Evolutionary conservation across 2,888 invertebrate species (phyloP), one percentile per base, ranked within the genome.

Genomic region (Archips crataeganus): DNA sequence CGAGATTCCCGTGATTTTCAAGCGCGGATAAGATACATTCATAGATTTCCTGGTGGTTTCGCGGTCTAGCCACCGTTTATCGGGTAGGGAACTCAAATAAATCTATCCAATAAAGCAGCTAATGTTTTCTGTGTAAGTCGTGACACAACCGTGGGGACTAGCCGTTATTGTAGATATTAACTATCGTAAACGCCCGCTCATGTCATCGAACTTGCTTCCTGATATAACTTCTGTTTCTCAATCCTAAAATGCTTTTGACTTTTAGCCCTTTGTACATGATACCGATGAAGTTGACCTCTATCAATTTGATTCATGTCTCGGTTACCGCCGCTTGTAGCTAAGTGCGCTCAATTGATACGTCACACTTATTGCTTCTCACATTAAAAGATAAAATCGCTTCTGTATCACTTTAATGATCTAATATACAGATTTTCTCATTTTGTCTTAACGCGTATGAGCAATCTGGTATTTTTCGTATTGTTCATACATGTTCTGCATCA

Each of bases 1-100:
- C 77, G 75, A 87, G 91, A 92, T 93, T 90, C 91, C 88, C 86
- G 84, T 86, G 93, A 91, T 92, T 90, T 88, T 85, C 87, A 82
- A 83, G 84, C 83, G 82, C 80, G 90, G 92, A 93, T 94, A 90
- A 93, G 93, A 92, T 92, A 80, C 80, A 83, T 83, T 86, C 84
- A 81, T 87, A 90, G 91, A 93, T 93, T 92, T 90, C 87, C 91
- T 88, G 84, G 91, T 85, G 89, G 92, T 91, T 93, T 92, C 87
- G 91, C 88, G 93, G 93, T 92, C 88, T 87, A 81, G 81, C 88
- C 88, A 84, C 87, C 87, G 87, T 89, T 92, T 93, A 93, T 93
- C 91, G 87, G 84, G 81, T 83, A 80, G 79, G 85, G 86, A 88
- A 87, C 88, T 87, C 86, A 90, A 92, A 92, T 91, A 92, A 92